Percentiles rank a stretch among this genome's conserved stretches.
phyloP scores from a whole-genome alignment of 2,888 invertebrate species.

The Heteromyza rotundicornis region DNA sequence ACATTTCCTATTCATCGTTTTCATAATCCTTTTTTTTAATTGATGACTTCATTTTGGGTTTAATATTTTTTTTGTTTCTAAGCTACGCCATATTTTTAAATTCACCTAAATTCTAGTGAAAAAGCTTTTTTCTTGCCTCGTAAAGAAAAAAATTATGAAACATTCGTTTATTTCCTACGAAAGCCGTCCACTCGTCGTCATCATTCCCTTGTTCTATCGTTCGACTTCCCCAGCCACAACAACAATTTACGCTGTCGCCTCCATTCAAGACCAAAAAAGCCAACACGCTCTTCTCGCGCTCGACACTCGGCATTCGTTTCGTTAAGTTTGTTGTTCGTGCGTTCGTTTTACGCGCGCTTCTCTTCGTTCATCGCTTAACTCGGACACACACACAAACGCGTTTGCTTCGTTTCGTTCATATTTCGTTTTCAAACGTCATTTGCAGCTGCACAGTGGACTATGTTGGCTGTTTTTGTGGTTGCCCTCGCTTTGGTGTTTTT shows the following conservation, averaged over 20 bases:
- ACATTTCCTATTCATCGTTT: too few species aligned
- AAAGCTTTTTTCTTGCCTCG: slow-evolving; percentile 16
- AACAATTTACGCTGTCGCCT: neutral
- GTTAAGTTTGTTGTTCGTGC: slow-evolving; percentile 6
- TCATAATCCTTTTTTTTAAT: too few species aligned
- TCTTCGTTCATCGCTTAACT: slow-evolving; percentile 3
- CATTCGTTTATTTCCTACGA: slow-evolving; percentile 10
- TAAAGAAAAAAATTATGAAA: slow-evolving; percentile 49
- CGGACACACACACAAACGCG: too few species aligned
- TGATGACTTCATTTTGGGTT: slow-evolving; percentile 5
- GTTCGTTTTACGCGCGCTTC: slow-evolving; percentile 10
- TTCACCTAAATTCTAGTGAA: slow-evolving; percentile 39
- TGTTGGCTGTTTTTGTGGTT: slow-evolving; percentile 45
- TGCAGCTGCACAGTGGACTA: slow-evolving; percentile 51
- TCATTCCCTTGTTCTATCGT: too few species aligned
- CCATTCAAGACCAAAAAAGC: too few species aligned
- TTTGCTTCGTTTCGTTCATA: slow-evolving; percentile 34
- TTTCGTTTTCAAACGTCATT: slow-evolving; percentile 48
- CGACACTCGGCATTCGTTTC: slow-evolving; percentile 1
- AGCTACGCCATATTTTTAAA: neutral
- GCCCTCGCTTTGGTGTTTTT: slow-evolving; percentile 11
- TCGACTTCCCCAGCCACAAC: neutral
- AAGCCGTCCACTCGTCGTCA: slow-evolving; percentile 1
- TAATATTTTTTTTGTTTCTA: neutral
- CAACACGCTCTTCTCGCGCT: neutral